Conservation (phyloP, 2,113 vertebrate genomes). For the Nymphicus hollandicus region DNA sequence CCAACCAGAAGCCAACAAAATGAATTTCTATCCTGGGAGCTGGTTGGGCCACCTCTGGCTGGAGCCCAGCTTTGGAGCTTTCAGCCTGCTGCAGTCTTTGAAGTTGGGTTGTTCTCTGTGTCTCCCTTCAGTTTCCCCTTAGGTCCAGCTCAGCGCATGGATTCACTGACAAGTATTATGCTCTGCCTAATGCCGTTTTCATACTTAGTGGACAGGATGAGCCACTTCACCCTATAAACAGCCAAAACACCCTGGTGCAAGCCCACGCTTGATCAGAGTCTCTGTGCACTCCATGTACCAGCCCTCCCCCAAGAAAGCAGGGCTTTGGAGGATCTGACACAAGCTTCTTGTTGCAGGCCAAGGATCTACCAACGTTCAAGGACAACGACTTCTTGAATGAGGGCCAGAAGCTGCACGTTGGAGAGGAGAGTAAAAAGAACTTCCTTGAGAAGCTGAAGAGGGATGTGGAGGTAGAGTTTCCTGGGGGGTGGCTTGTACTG, state of each 20-base stretch:
- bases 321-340: not conserved
- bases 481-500: not conserved
- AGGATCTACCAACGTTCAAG: conserved; percentile 95
- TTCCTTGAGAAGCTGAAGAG: conserved; percentile 92
- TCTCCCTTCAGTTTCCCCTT: not conserved
- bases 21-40: not conserved
- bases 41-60: not conserved
- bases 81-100: not conserved
- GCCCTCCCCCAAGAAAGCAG: not conserved
- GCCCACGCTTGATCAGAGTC: accelerated
- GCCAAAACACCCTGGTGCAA: not conserved
- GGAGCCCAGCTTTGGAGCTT: not conserved
- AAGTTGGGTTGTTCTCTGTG: not conserved
- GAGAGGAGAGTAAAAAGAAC: conserved; percentile 94
- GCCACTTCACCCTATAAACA: not conserved
- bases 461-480: conserved; percentile 85
- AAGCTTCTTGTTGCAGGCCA: conserved; percentile 77
- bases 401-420: conserved; percentile 90
- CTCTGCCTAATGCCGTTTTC: not conserved
- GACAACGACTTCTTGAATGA: conserved; percentile 96
- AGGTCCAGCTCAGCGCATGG: not conserved
- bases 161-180: accelerated
- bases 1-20: not conserved
- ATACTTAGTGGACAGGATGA: not conserved
- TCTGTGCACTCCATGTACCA: accelerated